Conservation (phyloP, 2,888 invertebrate species). For the Ectemnius cavifrons region DNA sequence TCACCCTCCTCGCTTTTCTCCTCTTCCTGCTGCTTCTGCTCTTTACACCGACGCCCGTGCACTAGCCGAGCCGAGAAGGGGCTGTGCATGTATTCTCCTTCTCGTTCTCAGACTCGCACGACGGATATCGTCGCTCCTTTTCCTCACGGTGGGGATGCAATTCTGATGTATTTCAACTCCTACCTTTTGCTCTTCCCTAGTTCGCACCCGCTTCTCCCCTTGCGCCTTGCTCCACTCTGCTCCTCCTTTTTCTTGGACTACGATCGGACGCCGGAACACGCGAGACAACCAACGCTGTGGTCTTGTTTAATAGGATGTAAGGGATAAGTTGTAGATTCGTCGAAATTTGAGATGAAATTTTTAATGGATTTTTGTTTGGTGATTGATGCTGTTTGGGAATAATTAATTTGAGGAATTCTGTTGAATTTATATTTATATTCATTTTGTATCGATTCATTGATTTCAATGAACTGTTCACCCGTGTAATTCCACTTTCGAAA, state of each 20-base stretch:
- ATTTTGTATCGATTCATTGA: slow-evolving; percentile 35
- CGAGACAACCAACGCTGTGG: slow-evolving; percentile 9
- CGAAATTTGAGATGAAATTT: no score
- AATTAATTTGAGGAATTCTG: no score
- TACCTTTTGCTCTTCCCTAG: slow-evolving; percentile 62
- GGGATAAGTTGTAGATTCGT: no score
- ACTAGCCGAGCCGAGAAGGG: slow-evolving; percentile 59
- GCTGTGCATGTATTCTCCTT: slow-evolving; percentile 50
- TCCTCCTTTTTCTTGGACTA: slow-evolving; percentile 2
- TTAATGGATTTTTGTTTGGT: no score
- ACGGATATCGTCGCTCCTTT: slow-evolving; percentile 38
- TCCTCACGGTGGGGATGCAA: slow-evolving; percentile 66
- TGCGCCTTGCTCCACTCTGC: slow-evolving; percentile 34
- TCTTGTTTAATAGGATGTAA: no score
- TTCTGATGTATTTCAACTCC: slow-evolving; percentile 72
- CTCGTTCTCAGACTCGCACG: slow-evolving; percentile 13
- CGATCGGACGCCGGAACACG: slow-evolving; percentile 41
- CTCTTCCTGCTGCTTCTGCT: slow-evolving; percentile 45
- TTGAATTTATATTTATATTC: no score
- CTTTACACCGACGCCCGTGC: slow-evolving; percentile 53
- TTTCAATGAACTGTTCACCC: no score
- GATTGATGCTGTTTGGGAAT: no score
- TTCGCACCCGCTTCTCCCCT: slow-evolving; percentile 37
- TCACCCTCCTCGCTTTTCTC: slow-evolving; percentile 46
- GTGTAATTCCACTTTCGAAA: slow-evolving; percentile 28